Evolutionary conservation across 2,888 invertebrate genomes (phyloP), one percentile per base, ranked within the genome.

Genomic region (Norana najaformis): DNA sequence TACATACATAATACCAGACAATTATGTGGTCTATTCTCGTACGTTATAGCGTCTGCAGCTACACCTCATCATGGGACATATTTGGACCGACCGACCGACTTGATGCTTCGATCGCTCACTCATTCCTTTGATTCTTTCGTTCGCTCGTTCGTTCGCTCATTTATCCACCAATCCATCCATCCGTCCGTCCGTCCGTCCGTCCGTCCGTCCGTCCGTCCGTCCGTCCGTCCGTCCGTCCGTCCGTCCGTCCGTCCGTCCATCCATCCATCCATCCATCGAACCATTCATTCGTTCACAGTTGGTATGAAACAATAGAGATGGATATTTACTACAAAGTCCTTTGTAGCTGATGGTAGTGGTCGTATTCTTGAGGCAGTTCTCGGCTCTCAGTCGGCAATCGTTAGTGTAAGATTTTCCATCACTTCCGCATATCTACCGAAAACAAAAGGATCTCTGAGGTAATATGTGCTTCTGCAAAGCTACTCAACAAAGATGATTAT

Each of bases 371-470:
- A 47, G 20, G 36, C 91, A 91, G 88, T 53, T 88, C 41, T 83
- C 37, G n/a, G 37, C 35, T 38, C 85, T 92, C 90, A 94, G 96
- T 93, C 97, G 97, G 95, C 98, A 98, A 95, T 97, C 97, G 95
- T 96, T 97, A 92, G 96, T 96, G 95, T 98, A 98, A 34, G 97
- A 97, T 93, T 96, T 96, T 36, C 97, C 97, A 95, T 98, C 97
- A 92, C 96, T 96, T 91, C 98, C 98, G 95, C 98, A 98, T 90
- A 98, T 97, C 91, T 96, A 96, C 85, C 36, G 37, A 85, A 85
- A 6, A 6, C 36, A 38, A 30, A 5, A 30, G 30, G 16, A 69
- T 69, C n/a, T 69, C 69, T 30, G n/a, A 69, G 69, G n/a, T 69
- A 69, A n/a, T n/a, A 69, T 16, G 69, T 69, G 69, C n/a, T 69